Base-by-base conservation (phyloP, 2,797 vertebrate genomes). In the Scolopax rusticola region DNA sequence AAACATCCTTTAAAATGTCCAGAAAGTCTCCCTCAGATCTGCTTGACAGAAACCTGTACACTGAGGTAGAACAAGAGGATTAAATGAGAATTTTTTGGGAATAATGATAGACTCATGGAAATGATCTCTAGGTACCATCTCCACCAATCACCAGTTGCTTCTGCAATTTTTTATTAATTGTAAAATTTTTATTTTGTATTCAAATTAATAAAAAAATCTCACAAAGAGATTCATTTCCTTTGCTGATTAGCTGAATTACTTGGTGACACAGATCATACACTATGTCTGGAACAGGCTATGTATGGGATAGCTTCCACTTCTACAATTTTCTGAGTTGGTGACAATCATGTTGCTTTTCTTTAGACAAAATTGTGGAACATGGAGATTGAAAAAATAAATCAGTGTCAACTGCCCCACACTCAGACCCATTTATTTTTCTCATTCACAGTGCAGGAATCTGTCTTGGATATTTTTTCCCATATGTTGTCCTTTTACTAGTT, bases 351-450 rank as follows among this genome's bases (percentile, higher is more conserved):
- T 80, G 19, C 14, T 92, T 68, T 82, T 60, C 78, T 87, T 87
- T 48, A 67, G 30, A 67, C 7, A 74, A 63, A 24, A 25, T 5
- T 81, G 30, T 69, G 33, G 33, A 87, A 38, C 0, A 0, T 23
- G 15, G 13, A 79, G 40, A 45, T 53, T 13, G 9, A 54, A 59
- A 50, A 77, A 78, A 48, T 12, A 30, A 23, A 74, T 40, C 45
- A 59, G 5, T 56, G 28, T 3, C 19, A 47, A 28, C 32, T 28
- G 11, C 36, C 3, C 0, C 1, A 8, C 15, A 6, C 9, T 36
- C 74, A 41, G 47, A 70, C 2, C 6, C 18, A 17, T 68, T 59
- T 85, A 27, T 40, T 84, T 93, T 93, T 59, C 40, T 79, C 24
- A 25, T 56, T 94, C 40, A 51, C 8, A 40, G 6, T 16, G 8